Conservation (phyloP, 2,797 vertebrate species). For the Bufotes viridis region DNA sequence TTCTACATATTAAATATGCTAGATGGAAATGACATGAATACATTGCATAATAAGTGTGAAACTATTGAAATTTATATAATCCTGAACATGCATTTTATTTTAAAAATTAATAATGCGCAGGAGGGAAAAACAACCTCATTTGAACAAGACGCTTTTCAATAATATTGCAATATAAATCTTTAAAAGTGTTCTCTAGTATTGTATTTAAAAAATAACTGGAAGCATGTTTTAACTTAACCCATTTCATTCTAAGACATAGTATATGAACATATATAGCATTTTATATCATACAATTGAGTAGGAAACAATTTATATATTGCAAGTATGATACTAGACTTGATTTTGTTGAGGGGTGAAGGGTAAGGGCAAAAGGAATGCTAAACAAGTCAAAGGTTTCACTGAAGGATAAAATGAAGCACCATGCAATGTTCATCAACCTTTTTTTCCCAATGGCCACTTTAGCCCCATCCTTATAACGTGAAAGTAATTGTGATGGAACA, state of each 20-base stretch:
- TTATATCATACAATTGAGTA: background rate
- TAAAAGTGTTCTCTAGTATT: background rate
- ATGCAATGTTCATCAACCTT: too few species aligned
- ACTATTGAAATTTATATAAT: conserved; percentile 49
- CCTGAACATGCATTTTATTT: conserved; percentile 41
- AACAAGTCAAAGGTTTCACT: too few species aligned
- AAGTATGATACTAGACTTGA: too few species aligned
- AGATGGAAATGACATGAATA: conserved; percentile 61
- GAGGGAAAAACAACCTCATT: conserved; percentile 30
- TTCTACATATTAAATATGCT: conserved; percentile 70
- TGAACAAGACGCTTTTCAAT: background rate
- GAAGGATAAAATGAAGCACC: too few species aligned
- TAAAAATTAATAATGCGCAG: conserved; percentile 44
- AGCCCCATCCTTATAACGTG: too few species aligned
- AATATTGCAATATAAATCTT: conserved; percentile 26
- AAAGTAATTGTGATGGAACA: too few species aligned
- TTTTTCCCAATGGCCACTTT: too few species aligned
- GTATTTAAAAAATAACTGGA: background rate
- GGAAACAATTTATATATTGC: too few species aligned
- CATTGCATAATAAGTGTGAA: conserved; percentile 58
- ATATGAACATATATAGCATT: background rate
- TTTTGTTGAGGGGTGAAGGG: too few species aligned
- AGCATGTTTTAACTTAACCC: background rate
- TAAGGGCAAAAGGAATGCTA: too few species aligned
- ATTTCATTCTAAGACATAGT: background rate